Evolutionary conservation across 2,888 invertebrate species (phyloP), one percentile per base, ranked within the genome.

Genomic region (Eristalis intricaria): DNA sequence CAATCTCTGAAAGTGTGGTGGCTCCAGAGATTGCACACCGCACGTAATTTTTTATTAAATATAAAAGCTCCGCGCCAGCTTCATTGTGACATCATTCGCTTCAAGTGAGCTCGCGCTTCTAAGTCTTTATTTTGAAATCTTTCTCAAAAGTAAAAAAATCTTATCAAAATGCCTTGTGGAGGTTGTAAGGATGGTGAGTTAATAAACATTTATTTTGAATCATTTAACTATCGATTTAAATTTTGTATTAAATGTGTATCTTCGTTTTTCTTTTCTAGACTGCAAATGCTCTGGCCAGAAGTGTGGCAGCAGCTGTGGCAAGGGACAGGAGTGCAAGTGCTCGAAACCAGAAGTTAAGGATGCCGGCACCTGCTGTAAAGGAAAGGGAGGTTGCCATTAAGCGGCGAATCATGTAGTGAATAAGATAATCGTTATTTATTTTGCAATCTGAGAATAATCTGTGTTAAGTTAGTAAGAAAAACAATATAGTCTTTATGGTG

Each of bases 91-190:
- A 86, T 82, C 85, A 86, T 82, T 86, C 69, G 74, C 19, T 60
- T 69, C 32, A 74, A 77, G 69, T 65, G 58, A 63, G 82, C 69
- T 69, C 73, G 50, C 60, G 32, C 73, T 60, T 68, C 63, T 26
- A 58, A 66, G 58, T 69, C 58, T 29, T 11, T 5, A 40, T 77
- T 22, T 19, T 4, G 64, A 73, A 76, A 50, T 68, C 71, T 61
- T 38, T 26, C 26, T 11, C 40, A 32, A 60, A 56, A 65, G 68
- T 13, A 70, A 35, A 29, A n/a, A 15, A 22, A 73, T 71, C 76
- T 58, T 77, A 85, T n/a, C 77, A 73, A 82, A 74, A 86, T 86
- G 85, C 85, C 85, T 32, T 86, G 85, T 66, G 82, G 85, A 40
- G 56, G 38, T 86, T 82, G 82, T 74, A 86, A 86, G 32, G 70